A percentile compares a stretch with the other conserved stretches of the same genome.
These are phyloP conservation scores for Oplegnathus fasciatus DNA, from an alignment of 2,113 vertebrate species.

Conservation along the genomic window DNA sequence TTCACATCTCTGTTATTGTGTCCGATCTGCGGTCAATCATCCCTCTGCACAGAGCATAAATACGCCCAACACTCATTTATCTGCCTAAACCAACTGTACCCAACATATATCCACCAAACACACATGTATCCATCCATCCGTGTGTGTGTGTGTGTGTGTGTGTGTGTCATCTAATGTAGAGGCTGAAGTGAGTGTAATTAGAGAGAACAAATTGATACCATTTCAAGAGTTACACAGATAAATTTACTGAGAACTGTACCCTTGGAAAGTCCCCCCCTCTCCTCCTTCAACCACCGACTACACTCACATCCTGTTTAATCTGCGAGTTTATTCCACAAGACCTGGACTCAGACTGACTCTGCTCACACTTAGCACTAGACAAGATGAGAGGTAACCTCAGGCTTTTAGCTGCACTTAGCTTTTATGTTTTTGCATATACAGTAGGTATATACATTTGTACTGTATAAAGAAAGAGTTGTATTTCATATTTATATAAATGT, in stretches of 20 bases:
- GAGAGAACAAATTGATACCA: not conserved
- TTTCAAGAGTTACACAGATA: not conserved
- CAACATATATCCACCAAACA: not conserved
- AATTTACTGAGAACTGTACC: not conserved
- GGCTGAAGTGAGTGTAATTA: not conserved
- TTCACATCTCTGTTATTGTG: slow-evolving; percentile 12
- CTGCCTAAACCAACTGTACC: not conserved
- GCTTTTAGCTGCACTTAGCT: not conserved
- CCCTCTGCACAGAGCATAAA: not conserved
- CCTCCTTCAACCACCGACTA: not conserved
- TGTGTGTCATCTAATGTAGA: not conserved
- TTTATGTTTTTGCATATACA: not conserved
- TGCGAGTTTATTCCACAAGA: not conserved
- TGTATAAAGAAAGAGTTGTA: not conserved
- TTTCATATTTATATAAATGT: not conserved
- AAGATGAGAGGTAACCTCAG: not conserved
- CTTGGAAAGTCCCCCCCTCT: not conserved
- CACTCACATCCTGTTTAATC: slow-evolving; percentile 7
- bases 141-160: not conserved
- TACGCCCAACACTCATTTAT: not conserved
- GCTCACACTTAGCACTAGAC: not conserved
- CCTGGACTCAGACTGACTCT: not conserved
- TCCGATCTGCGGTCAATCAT: slow-evolving; percentile 15
- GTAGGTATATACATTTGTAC: not conserved
- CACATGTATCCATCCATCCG: not conserved